Percentiles rank a stretch among this genome's conserved stretches.
Evolutionary conservation across 2,113 vertebrate genomes (phyloP).

Genomic region (Corythornis cristatus): DNA sequence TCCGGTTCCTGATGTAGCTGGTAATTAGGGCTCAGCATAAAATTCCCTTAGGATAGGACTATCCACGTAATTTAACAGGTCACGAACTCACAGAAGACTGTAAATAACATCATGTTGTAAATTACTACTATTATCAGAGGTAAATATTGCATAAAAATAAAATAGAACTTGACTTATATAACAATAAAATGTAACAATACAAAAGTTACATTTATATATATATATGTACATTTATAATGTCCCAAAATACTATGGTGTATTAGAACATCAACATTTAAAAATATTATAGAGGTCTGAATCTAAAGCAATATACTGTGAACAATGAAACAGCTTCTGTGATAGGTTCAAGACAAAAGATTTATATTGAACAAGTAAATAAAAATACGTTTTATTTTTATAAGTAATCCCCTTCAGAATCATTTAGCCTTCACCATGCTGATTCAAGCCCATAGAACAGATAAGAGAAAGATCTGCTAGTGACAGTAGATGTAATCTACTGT

Average conservation of each 20-base stretch:
- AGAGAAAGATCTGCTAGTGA: neutral
- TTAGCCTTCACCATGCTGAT: neutral
- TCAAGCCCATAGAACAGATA: neutral
- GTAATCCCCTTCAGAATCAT: neutral
- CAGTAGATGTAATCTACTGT: neutral
- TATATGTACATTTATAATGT: neutral
- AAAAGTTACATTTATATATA: neutral
- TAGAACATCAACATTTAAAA: neutral
- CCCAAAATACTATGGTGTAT: rapidly evolving
- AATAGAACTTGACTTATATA: neutral
- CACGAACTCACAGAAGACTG: neutral
- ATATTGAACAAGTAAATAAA: neutral
- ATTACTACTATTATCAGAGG: neutral
- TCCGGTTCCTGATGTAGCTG: neutral
- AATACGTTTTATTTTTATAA: neutral
- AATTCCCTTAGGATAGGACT: neutral
- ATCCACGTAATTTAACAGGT: neutral
- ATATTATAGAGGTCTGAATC: neutral
- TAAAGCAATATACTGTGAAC: neutral
- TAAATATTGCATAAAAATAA: neutral
- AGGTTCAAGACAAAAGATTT: neutral
- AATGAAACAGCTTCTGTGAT: neutral
- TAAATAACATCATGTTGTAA: neutral
- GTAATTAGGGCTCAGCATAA: neutral
- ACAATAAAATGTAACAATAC: neutral